These are phyloP conservation scores for Siphonodentalium dalli DNA, from an alignment of 2,888 invertebrate species.

Conservation along the genomic window DNA sequence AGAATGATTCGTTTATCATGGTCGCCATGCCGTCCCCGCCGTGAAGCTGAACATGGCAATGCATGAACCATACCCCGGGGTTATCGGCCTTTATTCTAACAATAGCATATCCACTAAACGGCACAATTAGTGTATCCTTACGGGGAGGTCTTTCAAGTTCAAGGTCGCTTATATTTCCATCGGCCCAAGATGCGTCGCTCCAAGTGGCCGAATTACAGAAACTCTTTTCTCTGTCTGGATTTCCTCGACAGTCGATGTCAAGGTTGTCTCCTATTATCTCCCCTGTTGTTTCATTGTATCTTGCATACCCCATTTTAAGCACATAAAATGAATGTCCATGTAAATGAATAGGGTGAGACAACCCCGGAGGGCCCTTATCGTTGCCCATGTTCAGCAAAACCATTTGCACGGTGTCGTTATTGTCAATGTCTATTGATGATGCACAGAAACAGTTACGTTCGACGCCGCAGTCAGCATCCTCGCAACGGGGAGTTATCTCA, in stretches of 20 bases:
- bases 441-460: conserved; percentile 28
- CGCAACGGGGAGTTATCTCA: conserved; percentile 9
- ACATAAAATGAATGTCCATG: conserved; percentile 50
- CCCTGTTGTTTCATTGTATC: conserved; percentile 24
- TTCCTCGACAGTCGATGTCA: conserved; percentile 34
- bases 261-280: conserved; percentile 19
- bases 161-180: conserved; percentile 29
- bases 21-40: conserved; percentile 54
- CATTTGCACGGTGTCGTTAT: conserved; percentile 28
- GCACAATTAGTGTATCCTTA: conserved; percentile 48
- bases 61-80: conserved; percentile 47
- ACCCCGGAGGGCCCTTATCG: conserved; percentile 24
- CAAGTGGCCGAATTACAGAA: conserved; percentile 38
- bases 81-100: conserved; percentile 44
- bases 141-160: conserved; percentile 32
- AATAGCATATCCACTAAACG: conserved; percentile 45
- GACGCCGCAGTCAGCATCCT: conserved; percentile 8
- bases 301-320: conserved; percentile 37
- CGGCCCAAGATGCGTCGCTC: conserved; percentile 31
- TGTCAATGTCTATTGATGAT: conserved; percentile 13
- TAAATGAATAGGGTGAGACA: conserved; percentile 42
- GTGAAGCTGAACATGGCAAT: conserved; percentile 46
- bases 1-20: conserved; percentile 47
- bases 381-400: conserved; percentile 26
- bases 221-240: conserved; percentile 11